Conservation (phyloP, 2,113 vertebrate genomes). For the Camelus bactrianus region DNA sequence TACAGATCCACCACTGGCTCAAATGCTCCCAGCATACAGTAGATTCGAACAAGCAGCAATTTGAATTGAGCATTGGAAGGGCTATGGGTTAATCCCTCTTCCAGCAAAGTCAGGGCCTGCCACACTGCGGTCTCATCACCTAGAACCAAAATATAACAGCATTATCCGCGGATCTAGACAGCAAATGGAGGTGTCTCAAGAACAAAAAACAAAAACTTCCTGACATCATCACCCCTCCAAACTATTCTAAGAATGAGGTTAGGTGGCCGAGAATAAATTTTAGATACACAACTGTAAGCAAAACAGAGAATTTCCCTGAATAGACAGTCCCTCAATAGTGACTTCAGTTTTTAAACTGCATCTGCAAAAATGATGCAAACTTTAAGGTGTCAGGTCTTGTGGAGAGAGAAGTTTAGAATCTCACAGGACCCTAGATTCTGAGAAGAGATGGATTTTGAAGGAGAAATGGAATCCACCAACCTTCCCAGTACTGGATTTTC, state of each 20-base stretch:
- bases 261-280: not conserved
- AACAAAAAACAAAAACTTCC: not conserved
- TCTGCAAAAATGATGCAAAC: constrained; percentile 5
- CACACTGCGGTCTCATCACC: constrained; percentile 94
- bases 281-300: not conserved
- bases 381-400: not conserved
- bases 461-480: not conserved
- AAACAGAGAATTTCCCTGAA: not conserved
- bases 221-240: not conserved
- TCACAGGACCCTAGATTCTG: not conserved
- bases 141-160: constrained; percentile 80
- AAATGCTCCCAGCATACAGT: constrained; percentile 96
- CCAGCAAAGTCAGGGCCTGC: constrained; percentile 93
- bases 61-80: constrained; percentile 98
- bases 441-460: constrained; percentile 10
- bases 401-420: not conserved
- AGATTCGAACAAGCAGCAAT: constrained; percentile 97
- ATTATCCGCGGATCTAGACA: constrained; percentile 39
- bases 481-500: not conserved
- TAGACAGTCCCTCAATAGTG: not conserved
- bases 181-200: not conserved
- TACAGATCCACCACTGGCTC: constrained; percentile 98
- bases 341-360: not conserved
- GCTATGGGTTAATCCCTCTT: constrained; percentile 94
- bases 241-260: not conserved